phyloP scores from a whole-genome alignment of 1,140 invertebrate genomes.

The Lasioglossum albipes region DNA sequence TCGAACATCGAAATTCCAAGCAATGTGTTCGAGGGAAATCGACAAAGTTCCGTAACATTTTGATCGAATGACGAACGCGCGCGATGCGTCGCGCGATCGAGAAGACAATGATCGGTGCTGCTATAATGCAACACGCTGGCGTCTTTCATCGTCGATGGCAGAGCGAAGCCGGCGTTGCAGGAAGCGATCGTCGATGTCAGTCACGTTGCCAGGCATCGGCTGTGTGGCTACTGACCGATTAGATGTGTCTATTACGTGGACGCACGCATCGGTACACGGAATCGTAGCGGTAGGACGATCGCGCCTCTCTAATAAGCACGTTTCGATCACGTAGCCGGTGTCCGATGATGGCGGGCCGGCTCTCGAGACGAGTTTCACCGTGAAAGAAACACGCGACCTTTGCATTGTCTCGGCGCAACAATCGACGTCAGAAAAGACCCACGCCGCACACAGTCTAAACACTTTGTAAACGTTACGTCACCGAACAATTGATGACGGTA shows the following conservation, averaged over 20 bases:
- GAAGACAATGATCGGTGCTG: too few species aligned
- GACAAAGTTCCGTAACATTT: too few species aligned
- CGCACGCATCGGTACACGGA: conserved; percentile 18
- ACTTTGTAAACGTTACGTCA: neutral
- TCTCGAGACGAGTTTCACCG: conserved; percentile 16
- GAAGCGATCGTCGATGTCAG: conserved; percentile 58
- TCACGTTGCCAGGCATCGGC: conserved; percentile 53
- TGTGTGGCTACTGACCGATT: conserved; percentile 59
- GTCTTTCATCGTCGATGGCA: neutral
- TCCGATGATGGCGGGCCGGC: neutral
- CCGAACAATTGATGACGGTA: neutral
- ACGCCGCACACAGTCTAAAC: neutral
- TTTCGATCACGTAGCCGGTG: conserved; percentile 23
- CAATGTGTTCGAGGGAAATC: too few species aligned
- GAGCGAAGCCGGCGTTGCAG: conserved; percentile 25
- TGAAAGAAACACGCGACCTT: conserved; percentile 4
- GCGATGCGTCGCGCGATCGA: too few species aligned
- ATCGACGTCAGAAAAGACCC: neutral
- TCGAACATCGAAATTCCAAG: too few species aligned
- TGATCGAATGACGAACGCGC: too few species aligned
- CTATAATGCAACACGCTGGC: too few species aligned
- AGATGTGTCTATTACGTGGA: conserved; percentile 55
- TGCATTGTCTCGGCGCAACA: conserved; percentile 20
- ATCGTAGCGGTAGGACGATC: conserved; percentile 13
- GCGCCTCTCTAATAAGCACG: neutral